A percentile compares a stretch with the other conserved stretches of the same genome.
Evolutionary conservation across 2,888 invertebrate species (phyloP).

Genomic region (Acleris cristana): DNA sequence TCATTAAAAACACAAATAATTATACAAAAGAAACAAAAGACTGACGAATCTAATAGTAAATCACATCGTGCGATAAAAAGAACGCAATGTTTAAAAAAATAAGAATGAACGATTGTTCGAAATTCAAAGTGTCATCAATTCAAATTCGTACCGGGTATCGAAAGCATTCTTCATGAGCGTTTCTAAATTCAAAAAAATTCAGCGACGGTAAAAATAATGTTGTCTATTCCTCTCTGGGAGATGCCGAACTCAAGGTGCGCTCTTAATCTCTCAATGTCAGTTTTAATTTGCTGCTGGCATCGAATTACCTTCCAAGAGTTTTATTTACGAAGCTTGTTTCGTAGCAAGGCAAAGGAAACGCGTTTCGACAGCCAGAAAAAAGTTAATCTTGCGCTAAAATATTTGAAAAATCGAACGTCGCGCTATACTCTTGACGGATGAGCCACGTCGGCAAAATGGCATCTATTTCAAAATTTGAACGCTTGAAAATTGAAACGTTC

Average conservation of each 20-base stretch:
- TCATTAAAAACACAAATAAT: background rate
- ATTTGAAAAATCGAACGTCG: conserved; percentile 40
- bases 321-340: conserved; percentile 72
- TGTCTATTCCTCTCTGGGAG: conserved; percentile 54
- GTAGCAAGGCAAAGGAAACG: conserved; percentile 69
- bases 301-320: conserved; percentile 78
- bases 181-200: conserved; percentile 50
- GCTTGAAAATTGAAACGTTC: conserved; percentile 26
- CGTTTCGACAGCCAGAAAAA: conserved; percentile 68
- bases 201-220: conserved; percentile 51
- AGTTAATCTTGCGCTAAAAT: conserved; percentile 57
- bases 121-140: background rate
- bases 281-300: conserved; percentile 78
- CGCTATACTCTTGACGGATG: conserved; percentile 28
- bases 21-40: background rate
- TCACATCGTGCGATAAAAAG: too few species aligned
- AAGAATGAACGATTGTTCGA: background rate
- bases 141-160: background rate
- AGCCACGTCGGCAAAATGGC: conserved; percentile 24
- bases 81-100: background rate
- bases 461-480: conserved; percentile 23
- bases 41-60: too few species aligned
- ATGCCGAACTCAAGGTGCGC: conserved; percentile 65
- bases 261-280: conserved; percentile 83
- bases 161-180: background rate